Evolutionary conservation across 2,113 vertebrate genomes (phyloP).

Genomic region (Callospermophilus lateralis): DNA sequence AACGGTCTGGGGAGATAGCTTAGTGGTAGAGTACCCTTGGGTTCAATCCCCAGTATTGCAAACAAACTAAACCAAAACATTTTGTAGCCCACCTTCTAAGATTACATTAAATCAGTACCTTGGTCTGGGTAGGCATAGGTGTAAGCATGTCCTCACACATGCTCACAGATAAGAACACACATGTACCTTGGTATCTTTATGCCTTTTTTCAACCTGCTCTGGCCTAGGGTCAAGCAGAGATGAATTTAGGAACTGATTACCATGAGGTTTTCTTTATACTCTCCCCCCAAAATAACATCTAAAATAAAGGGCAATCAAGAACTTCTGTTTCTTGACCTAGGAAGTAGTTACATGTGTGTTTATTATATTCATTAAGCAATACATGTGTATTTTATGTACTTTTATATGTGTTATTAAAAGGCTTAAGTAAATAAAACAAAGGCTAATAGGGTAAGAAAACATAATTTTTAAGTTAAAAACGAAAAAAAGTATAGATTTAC

Average conservation of each 20-base stretch:
- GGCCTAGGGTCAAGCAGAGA: background rate
- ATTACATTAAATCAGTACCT: constrained; percentile 46
- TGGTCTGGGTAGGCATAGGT: background rate
- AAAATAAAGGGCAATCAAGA: background rate
- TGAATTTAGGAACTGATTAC: constrained; percentile 48
- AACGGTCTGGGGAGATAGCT: too few species aligned
- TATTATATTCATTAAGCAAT: constrained; percentile 18
- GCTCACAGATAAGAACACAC: background rate
- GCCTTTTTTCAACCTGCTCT: background rate
- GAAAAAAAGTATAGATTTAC: constrained; percentile 16
- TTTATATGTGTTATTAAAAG: constrained; percentile 6
- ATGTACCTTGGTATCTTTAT: background rate
- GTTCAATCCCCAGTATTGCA: too few species aligned
- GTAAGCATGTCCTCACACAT: background rate
- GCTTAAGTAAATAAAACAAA: constrained; percentile 35
- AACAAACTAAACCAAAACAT: too few species aligned
- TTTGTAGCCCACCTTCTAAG: constrained; percentile 8
- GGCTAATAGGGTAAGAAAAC: background rate
- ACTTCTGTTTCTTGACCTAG: constrained; percentile 34
- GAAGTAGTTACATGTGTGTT: constrained; percentile 1
- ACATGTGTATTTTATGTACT: background rate
- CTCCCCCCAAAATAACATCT: background rate
- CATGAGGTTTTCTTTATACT: constrained; percentile 39
- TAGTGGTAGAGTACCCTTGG: too few species aligned
- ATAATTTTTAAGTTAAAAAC: constrained; percentile 50